phyloP scores from a whole-genome alignment of 2,888 invertebrate genomes.

The Pegoplata infirma region DNA sequence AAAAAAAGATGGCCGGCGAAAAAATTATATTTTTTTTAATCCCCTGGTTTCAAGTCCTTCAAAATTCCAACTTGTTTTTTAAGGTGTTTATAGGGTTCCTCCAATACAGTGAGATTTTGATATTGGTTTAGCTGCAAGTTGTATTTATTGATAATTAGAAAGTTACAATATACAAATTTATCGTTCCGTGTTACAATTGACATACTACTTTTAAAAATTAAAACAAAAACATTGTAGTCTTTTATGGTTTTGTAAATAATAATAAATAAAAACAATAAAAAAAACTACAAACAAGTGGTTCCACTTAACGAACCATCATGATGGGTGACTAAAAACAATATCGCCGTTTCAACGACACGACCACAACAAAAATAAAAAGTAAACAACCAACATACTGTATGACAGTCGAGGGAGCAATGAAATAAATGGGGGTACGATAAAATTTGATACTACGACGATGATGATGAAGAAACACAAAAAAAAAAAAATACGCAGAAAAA shows the following conservation, averaged over 20 bases:
- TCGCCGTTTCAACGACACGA: neutral
- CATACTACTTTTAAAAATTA: neutral
- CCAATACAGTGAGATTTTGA: too few relatives aligned
- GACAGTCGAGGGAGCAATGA: neutral
- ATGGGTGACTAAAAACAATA: conserved; percentile 27
- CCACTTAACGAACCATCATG: conserved; percentile 27
- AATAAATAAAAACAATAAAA: conserved; percentile 8
- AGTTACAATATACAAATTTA: conserved; percentile 8
- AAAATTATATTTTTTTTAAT: too few relatives aligned
- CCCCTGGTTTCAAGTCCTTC: too few relatives aligned
- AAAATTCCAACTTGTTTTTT: too few relatives aligned
- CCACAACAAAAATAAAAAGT: neutral
- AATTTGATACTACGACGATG: conserved; percentile 1
- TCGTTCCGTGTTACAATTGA: conserved; percentile 19
- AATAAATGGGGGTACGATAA: neutral
- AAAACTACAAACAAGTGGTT: conserved; percentile 42
- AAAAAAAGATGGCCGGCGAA: too few relatives aligned
- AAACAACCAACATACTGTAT: conserved; percentile 9
- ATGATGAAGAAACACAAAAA: neutral
- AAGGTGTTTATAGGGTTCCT: too few relatives aligned
- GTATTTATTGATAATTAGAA: conserved; percentile 18
- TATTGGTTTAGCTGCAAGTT: too few relatives aligned
- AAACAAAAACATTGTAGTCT: neutral
- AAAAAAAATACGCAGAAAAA: conserved; percentile 7
- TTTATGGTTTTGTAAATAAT: conserved; percentile 9